A percentile compares a stretch with the other conserved stretches of the same genome.
Evolutionary conservation across 1,140 invertebrate species (phyloP).

Genomic region (Lycorma delicatula): DNA sequence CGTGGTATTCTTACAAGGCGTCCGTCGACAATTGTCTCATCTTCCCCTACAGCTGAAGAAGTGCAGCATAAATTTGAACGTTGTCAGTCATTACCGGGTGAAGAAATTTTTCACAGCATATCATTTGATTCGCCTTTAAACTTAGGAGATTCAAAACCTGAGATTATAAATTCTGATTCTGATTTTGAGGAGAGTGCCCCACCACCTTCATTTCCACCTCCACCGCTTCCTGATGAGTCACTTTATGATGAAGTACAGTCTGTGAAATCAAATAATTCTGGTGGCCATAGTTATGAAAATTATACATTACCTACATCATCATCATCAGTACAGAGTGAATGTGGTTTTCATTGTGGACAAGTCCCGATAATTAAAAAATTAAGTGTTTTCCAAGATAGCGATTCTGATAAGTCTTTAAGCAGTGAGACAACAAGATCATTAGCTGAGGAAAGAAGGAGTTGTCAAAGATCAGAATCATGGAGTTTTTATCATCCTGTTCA

Average conservation of each 20-base stretch:
- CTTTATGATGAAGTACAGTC: conserved; percentile 49
- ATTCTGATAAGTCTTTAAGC: conserved; percentile 39
- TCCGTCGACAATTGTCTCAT: conserved; percentile 5
- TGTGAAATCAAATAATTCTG: conserved; percentile 39
- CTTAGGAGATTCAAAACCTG: conserved; percentile 29
- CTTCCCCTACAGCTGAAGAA: conserved; percentile 6
- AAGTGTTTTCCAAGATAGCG: conserved; percentile 33
- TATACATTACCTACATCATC: conserved; percentile 28
- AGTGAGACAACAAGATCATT: conserved; percentile 24
- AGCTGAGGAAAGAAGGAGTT: conserved; percentile 23
- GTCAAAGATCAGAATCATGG: conserved; percentile 46
- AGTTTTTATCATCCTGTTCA: conserved; percentile 43
- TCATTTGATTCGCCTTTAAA: conserved; percentile 41
- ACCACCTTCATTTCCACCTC: conserved; percentile 49
- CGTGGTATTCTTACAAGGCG: conserved; percentile 25
- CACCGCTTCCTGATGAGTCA: conserved; percentile 47
- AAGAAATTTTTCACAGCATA: conserved; percentile 41
- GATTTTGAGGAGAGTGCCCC: conserved; percentile 36
- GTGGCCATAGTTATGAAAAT: conserved; percentile 34
- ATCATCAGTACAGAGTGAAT: conserved; percentile 33
- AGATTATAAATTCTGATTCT: conserved; percentile 23
- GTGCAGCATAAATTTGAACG: conserved; percentile 25
- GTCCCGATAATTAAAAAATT: conserved; percentile 19
- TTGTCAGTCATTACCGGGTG: conserved; percentile 37
- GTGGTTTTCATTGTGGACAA: conserved; percentile 23